These are phyloP conservation scores for Calycopis cecrops DNA, from an alignment of 1,140 invertebrate genomes.

Conservation along the genomic window DNA sequence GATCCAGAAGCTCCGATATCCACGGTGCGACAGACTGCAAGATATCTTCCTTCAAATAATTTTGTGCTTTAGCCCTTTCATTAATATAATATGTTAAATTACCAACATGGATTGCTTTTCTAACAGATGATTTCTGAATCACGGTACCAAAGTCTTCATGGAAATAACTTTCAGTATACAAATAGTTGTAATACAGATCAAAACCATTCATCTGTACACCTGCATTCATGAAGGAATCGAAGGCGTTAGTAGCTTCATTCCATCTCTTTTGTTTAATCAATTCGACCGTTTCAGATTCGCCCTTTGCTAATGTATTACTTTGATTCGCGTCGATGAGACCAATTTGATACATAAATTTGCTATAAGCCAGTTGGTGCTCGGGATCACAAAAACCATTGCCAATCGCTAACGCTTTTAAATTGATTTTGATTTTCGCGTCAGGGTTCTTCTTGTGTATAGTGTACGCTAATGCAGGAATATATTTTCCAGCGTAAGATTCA, in stretches of 20 bases:
- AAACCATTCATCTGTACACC: conserved; percentile 88
- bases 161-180: conserved; percentile 75
- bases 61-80: conserved; percentile 78
- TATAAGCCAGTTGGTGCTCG: conserved; percentile 85
- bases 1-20: conserved; percentile 80
- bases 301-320: conserved; percentile 76
- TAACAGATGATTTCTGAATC: conserved; percentile 76
- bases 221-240: no score
- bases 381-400: conserved; percentile 92
- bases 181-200: conserved; percentile 87
- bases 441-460: conserved; percentile 81
- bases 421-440: conserved; percentile 76
- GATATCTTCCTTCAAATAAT: conserved; percentile 84
- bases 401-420: conserved; percentile 86
- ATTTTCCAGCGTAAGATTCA: conserved; percentile 92
- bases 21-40: conserved; percentile 88
- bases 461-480: conserved; percentile 86
- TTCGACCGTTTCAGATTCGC: conserved; percentile 75
- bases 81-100: conserved; percentile 81
- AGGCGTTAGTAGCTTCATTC: conserved; percentile 80
- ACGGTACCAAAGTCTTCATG: conserved; percentile 72
- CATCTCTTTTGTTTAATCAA: conserved; percentile 80
- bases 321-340: conserved; percentile 85
- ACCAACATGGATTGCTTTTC: conserved; percentile 89
- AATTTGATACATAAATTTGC: conserved; percentile 87